Evolutionary conservation across 2,888 invertebrate species (phyloP).

Genomic region (Loripinus fragilis): DNA sequence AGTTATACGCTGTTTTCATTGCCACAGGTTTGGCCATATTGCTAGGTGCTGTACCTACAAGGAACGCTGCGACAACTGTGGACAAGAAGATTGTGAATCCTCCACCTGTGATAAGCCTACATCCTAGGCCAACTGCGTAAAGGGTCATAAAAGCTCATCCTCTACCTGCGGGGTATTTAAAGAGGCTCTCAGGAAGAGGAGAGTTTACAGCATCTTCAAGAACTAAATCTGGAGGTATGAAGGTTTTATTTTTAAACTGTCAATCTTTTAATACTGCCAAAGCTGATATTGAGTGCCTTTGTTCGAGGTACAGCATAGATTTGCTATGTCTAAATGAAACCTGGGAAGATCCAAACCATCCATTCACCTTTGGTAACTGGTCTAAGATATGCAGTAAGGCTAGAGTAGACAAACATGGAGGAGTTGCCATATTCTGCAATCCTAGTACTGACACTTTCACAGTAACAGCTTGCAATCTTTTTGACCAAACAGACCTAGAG

Average conservation of each 20-base stretch:
- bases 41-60: not conserved
- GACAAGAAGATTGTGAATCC: not conserved
- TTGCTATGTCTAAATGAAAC: conserved; percentile 9
- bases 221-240: not conserved
- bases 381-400: not conserved
- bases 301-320: not conserved
- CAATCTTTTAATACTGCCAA: conserved; percentile 7
- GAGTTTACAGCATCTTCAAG: not conserved
- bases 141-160: not conserved
- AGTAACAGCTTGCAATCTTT: not conserved
- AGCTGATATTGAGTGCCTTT: not conserved
- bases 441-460: not conserved
- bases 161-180: not conserved
- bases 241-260: not conserved
- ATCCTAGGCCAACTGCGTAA: not conserved
- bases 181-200: not conserved
- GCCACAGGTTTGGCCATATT: not conserved
- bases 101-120: not conserved
- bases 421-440: not conserved
- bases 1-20: not conserved
- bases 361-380: not conserved
- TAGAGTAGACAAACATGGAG: not conserved
- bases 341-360: not conserved
- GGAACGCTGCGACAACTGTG: not conserved
- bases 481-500: not conserved